These are phyloP conservation scores for Eubasilissa splendida DNA, from an alignment of 2,888 invertebrate species.

Conservation along the genomic window DNA sequence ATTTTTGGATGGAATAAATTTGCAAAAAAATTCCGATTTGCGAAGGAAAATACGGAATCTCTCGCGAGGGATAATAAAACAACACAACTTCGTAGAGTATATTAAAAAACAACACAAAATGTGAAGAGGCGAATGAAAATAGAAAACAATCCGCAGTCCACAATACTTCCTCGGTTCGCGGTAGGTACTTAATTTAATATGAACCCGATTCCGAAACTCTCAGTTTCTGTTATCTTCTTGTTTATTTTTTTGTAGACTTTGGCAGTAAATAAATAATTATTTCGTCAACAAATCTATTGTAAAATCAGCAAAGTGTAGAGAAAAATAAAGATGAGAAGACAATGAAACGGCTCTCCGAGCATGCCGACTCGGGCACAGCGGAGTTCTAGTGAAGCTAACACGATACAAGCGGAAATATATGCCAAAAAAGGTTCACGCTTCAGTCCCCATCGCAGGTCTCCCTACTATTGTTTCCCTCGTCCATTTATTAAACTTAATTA, in stretches of 20 bases:
- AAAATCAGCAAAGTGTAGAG: constrained; percentile 10
- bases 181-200: constrained; percentile 27
- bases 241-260: constrained; percentile 18
- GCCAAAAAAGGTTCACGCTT: constrained; percentile 48
- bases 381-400: constrained; percentile 46
- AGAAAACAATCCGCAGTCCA: constrained; percentile 15
- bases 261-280: constrained; percentile 39
- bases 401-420: constrained; percentile 48
- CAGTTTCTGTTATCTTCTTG: background rate
- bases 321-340: constrained; percentile 21
- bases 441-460: constrained; percentile 1
- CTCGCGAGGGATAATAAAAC: constrained; percentile 12
- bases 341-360: constrained; percentile 20
- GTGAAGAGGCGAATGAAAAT: constrained; percentile 23
- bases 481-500: constrained; percentile 53
- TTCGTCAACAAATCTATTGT: constrained; percentile 34
- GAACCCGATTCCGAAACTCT: constrained; percentile 22
- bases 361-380: constrained; percentile 32
- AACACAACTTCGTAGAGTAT: constrained; percentile 3
- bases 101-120: constrained; percentile 24
- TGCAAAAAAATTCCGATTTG: constrained; percentile 32
- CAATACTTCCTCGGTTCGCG: constrained; percentile 14
- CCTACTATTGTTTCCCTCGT: constrained; percentile 39
- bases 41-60: constrained; percentile 24
- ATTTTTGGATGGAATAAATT: constrained; percentile 46